These are phyloP conservation scores for Psilanteris sp. DNA, from an alignment of 1,140 invertebrate genomes.

Conservation along the genomic window DNA sequence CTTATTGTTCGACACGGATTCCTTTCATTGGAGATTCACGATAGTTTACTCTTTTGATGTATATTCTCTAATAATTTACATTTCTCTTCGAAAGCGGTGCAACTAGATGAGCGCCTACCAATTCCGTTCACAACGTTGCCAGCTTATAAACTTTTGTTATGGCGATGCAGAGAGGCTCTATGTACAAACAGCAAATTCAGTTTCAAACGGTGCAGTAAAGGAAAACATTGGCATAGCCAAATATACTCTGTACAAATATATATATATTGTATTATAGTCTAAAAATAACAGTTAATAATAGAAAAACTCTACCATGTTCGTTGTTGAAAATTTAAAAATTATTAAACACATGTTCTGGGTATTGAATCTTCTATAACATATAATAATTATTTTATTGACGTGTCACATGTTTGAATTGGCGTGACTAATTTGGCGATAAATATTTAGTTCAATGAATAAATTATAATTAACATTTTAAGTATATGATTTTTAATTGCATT, in stretches of 20 bases:
- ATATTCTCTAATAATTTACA: conserved; percentile 26
- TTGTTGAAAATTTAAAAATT: no score
- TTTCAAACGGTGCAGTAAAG: neutral
- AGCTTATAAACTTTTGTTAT: conserved; percentile 20
- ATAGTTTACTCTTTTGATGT: conserved; percentile 30
- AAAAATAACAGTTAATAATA: no score
- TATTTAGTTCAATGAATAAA: no score
- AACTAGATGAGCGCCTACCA: neutral
- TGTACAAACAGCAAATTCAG: conserved; percentile 9
- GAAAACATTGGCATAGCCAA: neutral
- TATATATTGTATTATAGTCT: no score
- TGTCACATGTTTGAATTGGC: no score
- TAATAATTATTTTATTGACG: no score
- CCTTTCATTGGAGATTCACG: conserved; percentile 15
- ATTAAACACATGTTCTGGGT: no score
- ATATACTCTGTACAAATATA: conserved; percentile 1
- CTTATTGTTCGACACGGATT: conserved; percentile 9
- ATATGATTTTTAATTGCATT: no score
- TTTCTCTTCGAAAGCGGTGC: conserved; percentile 16
- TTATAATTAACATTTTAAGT: no score
- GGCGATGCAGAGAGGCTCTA: neutral
- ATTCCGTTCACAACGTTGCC: conserved; percentile 20
- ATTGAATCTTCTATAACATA: no score
- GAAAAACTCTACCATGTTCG: no score
- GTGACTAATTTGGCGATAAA: no score